Evolutionary conservation across 2,888 invertebrate genomes (phyloP).

Genomic region (Nasonia oneida): DNA sequence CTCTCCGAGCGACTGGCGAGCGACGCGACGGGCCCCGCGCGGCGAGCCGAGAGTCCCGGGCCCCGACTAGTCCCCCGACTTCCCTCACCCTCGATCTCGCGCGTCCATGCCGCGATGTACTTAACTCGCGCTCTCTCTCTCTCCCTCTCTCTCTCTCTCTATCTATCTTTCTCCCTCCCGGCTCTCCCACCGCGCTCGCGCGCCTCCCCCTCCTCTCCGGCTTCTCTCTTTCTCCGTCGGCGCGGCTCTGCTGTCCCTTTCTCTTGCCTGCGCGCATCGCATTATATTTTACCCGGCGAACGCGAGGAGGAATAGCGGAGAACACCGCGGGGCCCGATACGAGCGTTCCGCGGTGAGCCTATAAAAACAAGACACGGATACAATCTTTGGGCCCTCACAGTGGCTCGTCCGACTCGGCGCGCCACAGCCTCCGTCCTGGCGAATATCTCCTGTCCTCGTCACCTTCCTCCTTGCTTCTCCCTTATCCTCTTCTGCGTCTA

Average conservation of each 20-base stretch:
- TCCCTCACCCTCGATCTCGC: conserved; percentile 29
- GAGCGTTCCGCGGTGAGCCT: conserved; percentile 76
- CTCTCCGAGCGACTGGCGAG: conserved; percentile 61
- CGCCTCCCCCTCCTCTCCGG: conserved; percentile 64
- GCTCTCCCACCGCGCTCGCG: conserved; percentile 66
- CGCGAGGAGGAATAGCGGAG: conserved; percentile 32
- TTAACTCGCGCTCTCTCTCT: conserved; percentile 65
- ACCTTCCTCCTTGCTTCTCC: conserved; percentile 50
- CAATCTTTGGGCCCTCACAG: conserved; percentile 78
- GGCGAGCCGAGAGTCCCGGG: conserved; percentile 49
- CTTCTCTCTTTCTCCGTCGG: conserved; percentile 59
- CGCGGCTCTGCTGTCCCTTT: conserved; percentile 63
- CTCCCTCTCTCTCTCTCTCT: conserved; percentile 50
- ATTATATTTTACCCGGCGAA: conserved; percentile 62
- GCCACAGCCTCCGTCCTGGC: conserved; percentile 70
- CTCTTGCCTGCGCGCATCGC: conserved; percentile 60
- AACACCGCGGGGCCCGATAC: conserved; percentile 65
- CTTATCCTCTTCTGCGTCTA: conserved; percentile 43
- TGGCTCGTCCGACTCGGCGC: conserved; percentile 75
- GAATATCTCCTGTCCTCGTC: conserved; percentile 62
- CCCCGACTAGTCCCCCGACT: conserved; percentile 64
- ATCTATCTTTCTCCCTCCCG: conserved; percentile 61
- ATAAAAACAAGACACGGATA: conserved; percentile 79
- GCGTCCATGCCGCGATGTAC: conserved; percentile 52
- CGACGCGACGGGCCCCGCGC: conserved; percentile 41